phyloP scores from a whole-genome alignment of 23 tunicate genomes.

The Phallusia fumigata region DNA sequence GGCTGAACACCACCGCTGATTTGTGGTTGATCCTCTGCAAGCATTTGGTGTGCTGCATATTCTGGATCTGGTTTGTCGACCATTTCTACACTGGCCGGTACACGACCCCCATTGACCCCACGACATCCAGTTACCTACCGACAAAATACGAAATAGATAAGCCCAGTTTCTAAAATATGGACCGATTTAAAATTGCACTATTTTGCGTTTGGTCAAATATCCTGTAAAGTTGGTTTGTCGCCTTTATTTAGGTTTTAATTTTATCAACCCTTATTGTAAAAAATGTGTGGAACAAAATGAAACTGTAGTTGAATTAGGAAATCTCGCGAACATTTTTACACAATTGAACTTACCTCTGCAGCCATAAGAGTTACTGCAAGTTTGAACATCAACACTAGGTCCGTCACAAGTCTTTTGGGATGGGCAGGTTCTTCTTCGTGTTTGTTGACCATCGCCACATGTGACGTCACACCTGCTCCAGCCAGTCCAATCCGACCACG shows the following conservation, averaged over 20 bases:
- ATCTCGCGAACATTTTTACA: no score
- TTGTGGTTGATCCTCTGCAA: background rate
- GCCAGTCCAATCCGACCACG: conserved; percentile 20
- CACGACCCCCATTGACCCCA: background rate
- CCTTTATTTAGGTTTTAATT: no score
- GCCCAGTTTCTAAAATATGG: no score
- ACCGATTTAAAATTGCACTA: no score
- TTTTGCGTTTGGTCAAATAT: no score
- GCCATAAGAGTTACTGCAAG: background rate
- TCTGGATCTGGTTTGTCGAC: background rate
- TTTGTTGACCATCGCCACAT: conserved; percentile 19
- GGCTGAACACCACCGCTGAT: background rate
- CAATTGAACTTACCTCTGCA: background rate
- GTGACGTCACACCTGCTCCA: conserved; percentile 20
- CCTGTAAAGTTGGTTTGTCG: no score
- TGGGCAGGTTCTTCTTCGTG: conserved; percentile 17
- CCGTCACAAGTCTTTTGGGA: background rate
- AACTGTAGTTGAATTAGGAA: no score
- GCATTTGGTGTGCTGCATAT: background rate
- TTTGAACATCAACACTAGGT: background rate
- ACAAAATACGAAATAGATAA: no score
- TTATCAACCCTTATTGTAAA: no score
- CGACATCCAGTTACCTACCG: background rate
- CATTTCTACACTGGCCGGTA: background rate
- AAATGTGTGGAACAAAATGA: no score